phyloP scores from a whole-genome alignment of 1,140 invertebrate genomes.

The Cotesia typhae region DNA sequence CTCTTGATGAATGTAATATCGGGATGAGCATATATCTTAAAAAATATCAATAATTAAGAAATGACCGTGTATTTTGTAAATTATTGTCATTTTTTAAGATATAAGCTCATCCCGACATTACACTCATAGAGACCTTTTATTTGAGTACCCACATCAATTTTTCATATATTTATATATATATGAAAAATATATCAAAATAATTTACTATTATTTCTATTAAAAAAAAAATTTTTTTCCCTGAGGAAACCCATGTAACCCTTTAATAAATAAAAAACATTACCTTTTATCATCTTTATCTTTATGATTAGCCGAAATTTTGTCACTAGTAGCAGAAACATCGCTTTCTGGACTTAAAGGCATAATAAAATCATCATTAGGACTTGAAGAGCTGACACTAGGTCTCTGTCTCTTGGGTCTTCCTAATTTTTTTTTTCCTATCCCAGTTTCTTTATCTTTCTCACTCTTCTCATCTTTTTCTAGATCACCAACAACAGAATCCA shows the following conservation, averaged over 20 bases:
- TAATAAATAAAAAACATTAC: conserved; percentile 39
- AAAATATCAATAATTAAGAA: too few relatives aligned
- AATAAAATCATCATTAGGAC: conserved; percentile 58
- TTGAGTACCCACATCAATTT: too few relatives aligned
- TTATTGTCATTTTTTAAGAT: too few relatives aligned
- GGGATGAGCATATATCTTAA: too few relatives aligned
- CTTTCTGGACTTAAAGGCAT: conserved; percentile 65
- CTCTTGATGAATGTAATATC: too few relatives aligned
- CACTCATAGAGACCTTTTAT: too few relatives aligned
- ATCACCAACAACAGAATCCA: background rate
- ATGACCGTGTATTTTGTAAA: too few relatives aligned
- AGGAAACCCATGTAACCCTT: background rate
- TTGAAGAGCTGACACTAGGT: conserved; percentile 36
- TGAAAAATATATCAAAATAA: too few relatives aligned
- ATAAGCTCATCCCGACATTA: too few relatives aligned
- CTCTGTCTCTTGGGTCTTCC: conserved; percentile 52
- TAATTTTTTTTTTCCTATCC: conserved; percentile 52
- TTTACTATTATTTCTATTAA: too few relatives aligned
- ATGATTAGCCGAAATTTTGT: conserved; percentile 51
- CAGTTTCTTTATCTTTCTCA: conserved; percentile 38
- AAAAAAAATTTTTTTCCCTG: too few relatives aligned
- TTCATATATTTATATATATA: too few relatives aligned
- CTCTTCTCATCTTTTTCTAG: conserved; percentile 10
- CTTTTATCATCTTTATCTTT: conserved; percentile 57
- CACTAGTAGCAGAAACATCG: conserved; percentile 61